Evolutionary conservation across 2,888 invertebrate genomes (phyloP), one percentile per base, ranked within the genome.

Genomic region (Acanthopleura granulata): DNA sequence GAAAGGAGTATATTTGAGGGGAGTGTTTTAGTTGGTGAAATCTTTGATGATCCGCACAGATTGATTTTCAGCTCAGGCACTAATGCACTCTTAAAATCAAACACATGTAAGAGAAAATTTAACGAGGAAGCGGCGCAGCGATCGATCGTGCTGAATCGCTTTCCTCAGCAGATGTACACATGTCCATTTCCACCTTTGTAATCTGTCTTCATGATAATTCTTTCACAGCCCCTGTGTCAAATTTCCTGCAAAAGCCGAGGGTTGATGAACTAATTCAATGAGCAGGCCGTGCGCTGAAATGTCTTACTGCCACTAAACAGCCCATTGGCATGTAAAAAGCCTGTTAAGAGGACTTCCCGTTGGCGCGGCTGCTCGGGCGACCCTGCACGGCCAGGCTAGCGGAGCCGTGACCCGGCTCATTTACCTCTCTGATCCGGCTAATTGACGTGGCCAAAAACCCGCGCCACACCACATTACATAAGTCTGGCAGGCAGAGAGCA

Each of bases 81-180:
- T 66, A 66, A 66, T 66, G 66, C 66, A 66, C 66, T 22, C 66
- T 27, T 66, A 66, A 66, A 66, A 66, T 66, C 66, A 66, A 66
- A 66, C 66, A 66, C 66, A 66, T 66, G 66, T 66, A 22, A 27
- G 66, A 66, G 66, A 27, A 27, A 66, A 27, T 66, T 66, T 66
- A 27, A 66, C 27, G 66, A 66, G 66, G 66, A 66, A 66, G 25
- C 29, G 66, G 66, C 18, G 15, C 22, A 6, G 22, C 15, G 66
- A 66, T 66, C 66, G 66, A 66, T 66, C 25, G 66, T 22, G 22
- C 29, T 27, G 27, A 66, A 66, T 66, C 25, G 29, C 25, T 66
- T 16, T 22, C 29, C 22, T 27, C 16, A 15, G 27, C 29, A 66
- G 27, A 22, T 66, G 27, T 66, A 66, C 66, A 66, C 66, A 27